A percentile compares a stretch with the other conserved stretches of the same genome.
Conservation (phyloP, 2,113 vertebrate genomes). For the Glaucidium brasilianum region DNA sequence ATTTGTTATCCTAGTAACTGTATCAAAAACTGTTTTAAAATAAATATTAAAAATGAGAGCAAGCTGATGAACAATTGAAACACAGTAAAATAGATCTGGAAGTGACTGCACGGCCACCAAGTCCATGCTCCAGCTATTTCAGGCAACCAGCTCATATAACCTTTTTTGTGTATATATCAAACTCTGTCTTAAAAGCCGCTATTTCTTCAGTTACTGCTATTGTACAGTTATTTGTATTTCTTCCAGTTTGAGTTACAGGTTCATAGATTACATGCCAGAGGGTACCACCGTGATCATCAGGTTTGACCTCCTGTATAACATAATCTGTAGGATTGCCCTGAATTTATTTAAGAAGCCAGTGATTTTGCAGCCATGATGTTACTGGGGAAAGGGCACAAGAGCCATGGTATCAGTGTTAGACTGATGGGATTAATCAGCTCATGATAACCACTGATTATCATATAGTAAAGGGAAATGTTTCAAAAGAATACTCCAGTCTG, state of each 20-base stretch:
- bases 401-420: conserved; percentile 48
- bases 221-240: not conserved
- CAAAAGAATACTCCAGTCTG: conserved; percentile 53
- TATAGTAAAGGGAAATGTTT: conserved; percentile 66
- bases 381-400: conserved; percentile 2
- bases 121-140: not conserved
- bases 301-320: conserved; percentile 8
- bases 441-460: conserved; percentile 77
- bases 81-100: not conserved
- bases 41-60: conserved; percentile 7
- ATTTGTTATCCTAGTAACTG: conserved; percentile 50
- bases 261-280: not conserved
- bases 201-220: conserved; percentile 1
- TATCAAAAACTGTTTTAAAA: conserved; percentile 38
- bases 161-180: not conserved
- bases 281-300: not conserved
- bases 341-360: conserved; percentile 27
- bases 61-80: conserved; percentile 2
- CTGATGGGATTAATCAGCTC: conserved; percentile 80
- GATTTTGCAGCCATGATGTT: conserved; percentile 60
- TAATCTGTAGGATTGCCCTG: not conserved
- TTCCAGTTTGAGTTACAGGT: conserved; percentile 18
- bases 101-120: not conserved
- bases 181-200: not conserved
- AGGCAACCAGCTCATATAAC: not conserved